These are phyloP conservation scores for Carcinoscorpius rotundicauda DNA, from an alignment of 1,140 invertebrate species.

Conservation along the genomic window DNA sequence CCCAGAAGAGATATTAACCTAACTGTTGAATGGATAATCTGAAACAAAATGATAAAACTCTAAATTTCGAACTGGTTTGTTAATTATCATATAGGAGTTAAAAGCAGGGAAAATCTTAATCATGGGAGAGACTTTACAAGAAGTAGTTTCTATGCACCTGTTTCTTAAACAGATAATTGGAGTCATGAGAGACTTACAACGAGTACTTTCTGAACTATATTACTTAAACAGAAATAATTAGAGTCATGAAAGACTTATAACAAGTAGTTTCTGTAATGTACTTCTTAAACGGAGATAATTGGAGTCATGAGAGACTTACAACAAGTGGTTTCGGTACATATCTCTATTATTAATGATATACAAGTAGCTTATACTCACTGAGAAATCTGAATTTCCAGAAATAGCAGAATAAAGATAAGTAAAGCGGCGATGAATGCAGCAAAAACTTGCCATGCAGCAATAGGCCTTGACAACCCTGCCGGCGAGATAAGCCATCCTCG, in stretches of 20 bases:
- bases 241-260: no score
- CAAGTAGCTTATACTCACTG: slow-evolving; percentile 54
- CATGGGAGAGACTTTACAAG: background rate
- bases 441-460: slow-evolving; percentile 62
- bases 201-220: no score
- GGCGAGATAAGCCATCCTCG: slow-evolving; percentile 75
- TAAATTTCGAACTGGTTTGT: background rate
- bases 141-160: background rate
- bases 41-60: background rate
- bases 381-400: slow-evolving; percentile 94
- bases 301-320: no score
- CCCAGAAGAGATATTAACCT: background rate
- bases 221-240: no score
- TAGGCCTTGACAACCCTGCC: slow-evolving; percentile 41
- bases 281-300: no score
- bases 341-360: background rate
- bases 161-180: no score
- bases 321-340: no score
- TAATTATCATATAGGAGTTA: no score
- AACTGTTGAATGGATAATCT: background rate
- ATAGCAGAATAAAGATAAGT: slow-evolving; percentile 86
- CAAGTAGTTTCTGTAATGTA: no score
- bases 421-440: slow-evolving; percentile 71
- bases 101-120: no score
- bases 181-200: no score